Evolutionary conservation across 1,140 invertebrate species (phyloP).

Genomic region (Cydia splendana): DNA sequence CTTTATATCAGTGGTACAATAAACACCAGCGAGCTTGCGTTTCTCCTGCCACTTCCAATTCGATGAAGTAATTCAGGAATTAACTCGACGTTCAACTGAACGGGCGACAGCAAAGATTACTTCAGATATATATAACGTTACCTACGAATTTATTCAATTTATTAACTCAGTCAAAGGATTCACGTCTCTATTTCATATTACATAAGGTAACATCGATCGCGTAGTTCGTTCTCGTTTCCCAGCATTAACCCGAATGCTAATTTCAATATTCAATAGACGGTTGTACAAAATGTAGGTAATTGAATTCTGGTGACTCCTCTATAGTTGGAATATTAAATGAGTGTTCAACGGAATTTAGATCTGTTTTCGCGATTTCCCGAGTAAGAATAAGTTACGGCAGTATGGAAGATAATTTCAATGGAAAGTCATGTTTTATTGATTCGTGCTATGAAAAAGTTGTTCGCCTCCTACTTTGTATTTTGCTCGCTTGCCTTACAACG

Average conservation of each 20-base stretch:
- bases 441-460: conserved; percentile 6
- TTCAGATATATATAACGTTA: neutral
- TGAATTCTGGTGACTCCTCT: conserved; percentile 21
- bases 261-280: conserved; percentile 32
- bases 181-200: neutral
- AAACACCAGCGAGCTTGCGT: neutral
- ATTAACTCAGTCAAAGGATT: neutral
- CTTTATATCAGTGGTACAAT: neutral
- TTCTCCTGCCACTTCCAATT: neutral
- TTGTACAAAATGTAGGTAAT: conserved; percentile 29
- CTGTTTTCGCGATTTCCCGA: conserved; percentile 10
- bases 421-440: conserved; percentile 11
- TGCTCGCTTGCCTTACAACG: neutral
- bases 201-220: neutral
- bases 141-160: neutral
- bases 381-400: neutral
- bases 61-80: neutral
- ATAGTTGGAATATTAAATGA: conserved; percentile 29
- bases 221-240: neutral
- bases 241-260: conserved; percentile 22
- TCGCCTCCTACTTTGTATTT: neutral
- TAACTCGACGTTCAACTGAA: conserved; percentile 23
- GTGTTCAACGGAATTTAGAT: conserved; percentile 17
- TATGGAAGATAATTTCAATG: conserved; percentile 4
- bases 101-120: conserved; percentile 23